These are phyloP conservation scores for Cydia splendana DNA, from an alignment of 1,140 invertebrate species.

Conservation along the genomic window DNA sequence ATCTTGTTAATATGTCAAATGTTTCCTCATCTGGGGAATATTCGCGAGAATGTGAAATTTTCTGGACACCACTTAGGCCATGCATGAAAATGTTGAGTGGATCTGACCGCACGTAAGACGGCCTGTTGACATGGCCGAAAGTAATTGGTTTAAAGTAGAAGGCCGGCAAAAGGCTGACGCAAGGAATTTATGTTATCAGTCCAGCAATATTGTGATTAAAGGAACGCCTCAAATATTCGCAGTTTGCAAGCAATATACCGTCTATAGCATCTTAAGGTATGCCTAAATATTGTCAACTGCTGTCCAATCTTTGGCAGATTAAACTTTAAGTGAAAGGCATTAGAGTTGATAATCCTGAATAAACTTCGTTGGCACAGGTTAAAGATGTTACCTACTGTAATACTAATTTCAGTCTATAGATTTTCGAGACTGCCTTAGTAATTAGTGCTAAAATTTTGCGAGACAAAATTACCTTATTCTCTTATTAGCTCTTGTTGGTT, in stretches of 20 bases:
- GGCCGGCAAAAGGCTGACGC: background rate
- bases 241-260: background rate
- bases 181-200: background rate
- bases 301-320: background rate
- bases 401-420: background rate
- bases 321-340: background rate
- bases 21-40: background rate
- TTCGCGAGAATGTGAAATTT: background rate
- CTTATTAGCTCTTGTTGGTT: background rate
- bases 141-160: constrained; percentile 20
- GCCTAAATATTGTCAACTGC: background rate
- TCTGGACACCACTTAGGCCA: background rate
- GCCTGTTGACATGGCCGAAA: background rate
- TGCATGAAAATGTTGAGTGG: background rate
- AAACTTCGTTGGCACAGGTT: background rate
- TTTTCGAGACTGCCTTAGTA: background rate
- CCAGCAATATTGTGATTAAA: constrained; percentile 6
- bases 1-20: background rate
- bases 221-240: background rate
- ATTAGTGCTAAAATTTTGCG: too few species aligned
- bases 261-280: background rate
- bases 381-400: background rate
- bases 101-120: constrained; percentile 3
- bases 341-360: background rate
- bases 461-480: too few species aligned